Base-by-base conservation (phyloP, 2,888 invertebrate genomes). In the Leptogaster cylindrica region DNA sequence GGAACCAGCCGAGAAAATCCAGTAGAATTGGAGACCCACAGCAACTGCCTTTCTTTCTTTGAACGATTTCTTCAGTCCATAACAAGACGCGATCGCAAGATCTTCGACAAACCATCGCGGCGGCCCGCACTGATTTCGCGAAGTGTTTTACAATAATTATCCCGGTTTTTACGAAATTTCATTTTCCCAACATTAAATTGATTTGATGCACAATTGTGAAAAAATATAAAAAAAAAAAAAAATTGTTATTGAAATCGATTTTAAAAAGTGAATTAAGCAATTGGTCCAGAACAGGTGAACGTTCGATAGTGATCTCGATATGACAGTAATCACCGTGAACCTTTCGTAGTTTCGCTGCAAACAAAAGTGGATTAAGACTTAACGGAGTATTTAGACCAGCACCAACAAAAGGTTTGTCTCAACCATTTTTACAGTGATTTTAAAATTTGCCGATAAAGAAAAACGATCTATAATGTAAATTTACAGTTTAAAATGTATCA, bases 51-150 rank as follows among this genome's bases (percentile, higher is more conserved):
- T 58, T 58, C 58, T 58, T 58, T 58, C 58, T 58, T 20, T 25
- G 41, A 39, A 36, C 58, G 58, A 58, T 58, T 58, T 58, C 58
- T 58, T 58, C 58, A 58, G 58, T 58, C 58, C 58, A 58, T 39
- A 58, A 58, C 58, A 41, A 58, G 58, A 58, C 58, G 58, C 58
- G 58, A 41, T 39, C 58, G 58, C 36, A 58, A 39, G 39, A 58
- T 58, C 36, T 58, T 39, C 58, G n/a, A n/a, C n/a, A n/a, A n/a
- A n/a, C n/a, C n/a, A n/a, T n/a, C n/a, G n/a, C n/a, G n/a, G n/a
- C n/a, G n/a, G n/a, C n/a, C n/a, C n/a, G n/a, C n/a, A n/a, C n/a
- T n/a, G n/a, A n/a, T n/a, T n/a, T n/a, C n/a, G n/a, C n/a, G n/a
- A n/a, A n/a, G n/a, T n/a, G n/a, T n/a, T n/a, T n/a, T n/a, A n/a